phyloP scores from a whole-genome alignment of 2,113 vertebrate species.

The Lagopus muta region DNA sequence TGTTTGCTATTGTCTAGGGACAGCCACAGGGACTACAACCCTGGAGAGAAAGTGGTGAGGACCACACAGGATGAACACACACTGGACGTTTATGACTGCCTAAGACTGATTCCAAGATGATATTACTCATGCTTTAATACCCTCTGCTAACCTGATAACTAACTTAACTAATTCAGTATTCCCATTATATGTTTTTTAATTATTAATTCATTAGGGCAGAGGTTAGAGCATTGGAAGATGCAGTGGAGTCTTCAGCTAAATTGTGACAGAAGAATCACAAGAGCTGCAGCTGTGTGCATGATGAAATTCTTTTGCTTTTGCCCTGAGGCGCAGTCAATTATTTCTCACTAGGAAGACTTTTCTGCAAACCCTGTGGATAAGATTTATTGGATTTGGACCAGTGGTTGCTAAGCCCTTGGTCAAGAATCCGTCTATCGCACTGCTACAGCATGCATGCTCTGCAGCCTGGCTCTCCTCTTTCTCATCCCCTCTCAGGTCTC shows the following conservation, averaged over 20 bases:
- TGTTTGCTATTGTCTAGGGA: not conserved
- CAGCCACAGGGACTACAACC: not conserved
- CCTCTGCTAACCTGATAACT: not conserved
- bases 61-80: not conserved
- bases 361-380: constrained; percentile 8
- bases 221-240: not conserved
- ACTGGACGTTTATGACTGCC: fast-evolving
- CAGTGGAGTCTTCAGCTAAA: not conserved
- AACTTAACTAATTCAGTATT: constrained; percentile 13
- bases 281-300: not conserved
- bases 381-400: constrained; percentile 51
- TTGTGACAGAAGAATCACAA: not conserved
- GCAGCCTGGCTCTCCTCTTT: not conserved
- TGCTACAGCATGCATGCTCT: not conserved
- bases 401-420: constrained; percentile 24
- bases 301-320: not conserved
- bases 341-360: constrained; percentile 18
- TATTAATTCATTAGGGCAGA: constrained; percentile 39
- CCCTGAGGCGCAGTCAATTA: constrained; percentile 29
- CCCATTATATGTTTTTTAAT: constrained; percentile 24
- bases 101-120: not conserved
- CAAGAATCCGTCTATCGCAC: constrained; percentile 17
- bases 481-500: not conserved
- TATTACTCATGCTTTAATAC: not conserved
- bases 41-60: not conserved